phyloP scores from a whole-genome alignment of 2,797 vertebrate genomes.

The Peromyscus attwateri region DNA sequence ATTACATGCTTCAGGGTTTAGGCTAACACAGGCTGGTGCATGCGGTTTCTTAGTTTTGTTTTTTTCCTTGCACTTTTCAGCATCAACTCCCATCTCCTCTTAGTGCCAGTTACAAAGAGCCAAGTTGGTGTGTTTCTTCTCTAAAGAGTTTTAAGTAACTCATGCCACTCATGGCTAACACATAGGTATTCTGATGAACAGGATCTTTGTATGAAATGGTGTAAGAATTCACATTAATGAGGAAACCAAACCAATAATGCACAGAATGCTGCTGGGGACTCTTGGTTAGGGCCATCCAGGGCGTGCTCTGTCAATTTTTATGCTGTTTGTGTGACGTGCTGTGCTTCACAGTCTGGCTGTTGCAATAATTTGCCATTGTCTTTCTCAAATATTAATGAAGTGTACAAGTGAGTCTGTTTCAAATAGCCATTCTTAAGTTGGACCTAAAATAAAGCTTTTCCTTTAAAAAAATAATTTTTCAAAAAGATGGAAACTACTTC shows the following conservation, averaged over 20 bases:
- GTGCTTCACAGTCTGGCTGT: conserved; percentile 73
- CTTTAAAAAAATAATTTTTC: conserved; percentile 71
- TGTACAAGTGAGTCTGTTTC: conserved; percentile 56
- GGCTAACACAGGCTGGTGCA: background rate
- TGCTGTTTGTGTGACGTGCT: conserved; percentile 73
- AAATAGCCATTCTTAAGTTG: conserved; percentile 68
- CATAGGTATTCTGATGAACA: background rate
- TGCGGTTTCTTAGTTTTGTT: background rate
- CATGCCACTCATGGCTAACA: conserved; percentile 31
- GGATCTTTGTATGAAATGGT: conserved; percentile 56
- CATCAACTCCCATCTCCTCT: background rate
- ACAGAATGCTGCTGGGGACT: conserved; percentile 60
- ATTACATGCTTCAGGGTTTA: background rate
- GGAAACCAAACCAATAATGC: conserved; percentile 55
- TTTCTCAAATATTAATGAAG: conserved; percentile 79
- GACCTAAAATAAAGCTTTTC: conserved; percentile 72
- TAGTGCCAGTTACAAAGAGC: background rate
- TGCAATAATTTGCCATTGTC: conserved; percentile 80
- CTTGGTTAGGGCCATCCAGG: conserved; percentile 37
- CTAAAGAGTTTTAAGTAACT: conserved; percentile 38
- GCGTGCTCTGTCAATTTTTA: conserved; percentile 77
- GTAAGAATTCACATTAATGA: conserved; percentile 44
- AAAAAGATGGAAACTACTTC: conserved; percentile 62
- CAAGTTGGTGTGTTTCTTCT: conserved; percentile 34
- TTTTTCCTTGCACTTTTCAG: background rate